phyloP scores from a whole-genome alignment of 1,140 invertebrate genomes.

The Drosophila leontia region DNA sequence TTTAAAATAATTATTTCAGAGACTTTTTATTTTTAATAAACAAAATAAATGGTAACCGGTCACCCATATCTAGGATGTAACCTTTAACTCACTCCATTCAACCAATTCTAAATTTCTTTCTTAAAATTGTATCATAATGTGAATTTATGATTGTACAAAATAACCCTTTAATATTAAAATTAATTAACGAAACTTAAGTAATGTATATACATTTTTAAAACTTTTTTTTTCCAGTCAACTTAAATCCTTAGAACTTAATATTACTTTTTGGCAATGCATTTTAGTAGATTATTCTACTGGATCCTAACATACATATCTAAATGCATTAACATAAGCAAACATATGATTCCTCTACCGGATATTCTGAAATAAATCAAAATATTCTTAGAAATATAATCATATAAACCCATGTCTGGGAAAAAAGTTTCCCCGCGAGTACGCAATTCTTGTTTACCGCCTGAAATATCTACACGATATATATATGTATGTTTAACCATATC shows the following conservation, averaged over 20 bases:
- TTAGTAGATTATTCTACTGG: no score
- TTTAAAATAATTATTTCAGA: not conserved
- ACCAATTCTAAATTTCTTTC: not conserved
- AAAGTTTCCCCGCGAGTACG: no score
- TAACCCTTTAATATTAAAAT: not conserved
- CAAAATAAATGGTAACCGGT: not conserved
- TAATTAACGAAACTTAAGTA: not conserved
- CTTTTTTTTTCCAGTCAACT: fast-evolving
- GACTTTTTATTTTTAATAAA: not conserved
- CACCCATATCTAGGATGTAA: not conserved
- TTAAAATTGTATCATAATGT: not conserved
- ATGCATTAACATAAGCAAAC: not conserved
- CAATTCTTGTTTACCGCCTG: conserved; percentile 1
- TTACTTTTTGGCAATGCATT: no score
- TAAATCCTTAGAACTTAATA: not conserved
- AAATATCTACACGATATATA: not conserved
- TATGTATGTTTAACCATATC: not conserved
- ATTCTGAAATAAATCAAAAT: not conserved
- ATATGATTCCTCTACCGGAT: not conserved
- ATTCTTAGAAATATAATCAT: not conserved
- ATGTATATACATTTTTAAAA: not conserved
- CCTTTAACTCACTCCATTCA: not conserved
- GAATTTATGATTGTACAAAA: no score
- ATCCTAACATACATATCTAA: not conserved
- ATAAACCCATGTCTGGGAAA: not conserved